Percentiles rank a stretch among this genome's conserved stretches.
phyloP scores from a whole-genome alignment of 1,140 invertebrate species.

The Leptopilina boulardi region DNA sequence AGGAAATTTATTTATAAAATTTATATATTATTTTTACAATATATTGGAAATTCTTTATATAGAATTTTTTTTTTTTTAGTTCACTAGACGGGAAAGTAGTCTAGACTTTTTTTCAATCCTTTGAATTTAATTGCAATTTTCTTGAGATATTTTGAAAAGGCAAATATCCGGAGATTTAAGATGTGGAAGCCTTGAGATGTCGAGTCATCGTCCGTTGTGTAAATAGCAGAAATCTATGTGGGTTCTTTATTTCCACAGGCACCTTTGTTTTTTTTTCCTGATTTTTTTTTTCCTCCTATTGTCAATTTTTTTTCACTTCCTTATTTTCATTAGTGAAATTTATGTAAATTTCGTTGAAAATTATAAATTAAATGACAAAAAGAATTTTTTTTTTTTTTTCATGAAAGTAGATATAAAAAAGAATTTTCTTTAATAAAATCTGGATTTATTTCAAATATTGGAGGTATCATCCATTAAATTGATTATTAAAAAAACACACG shows the following conservation, averaged over 20 bases:
- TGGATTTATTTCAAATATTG: conserved; percentile 7
- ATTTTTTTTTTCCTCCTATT: not conserved
- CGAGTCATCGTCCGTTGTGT: conserved; percentile 18
- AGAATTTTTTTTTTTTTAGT: no score
- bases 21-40: no score
- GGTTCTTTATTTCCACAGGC: conserved; percentile 16
- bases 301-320: not conserved
- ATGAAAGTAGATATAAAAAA: no score
- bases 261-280: conserved; percentile 1
- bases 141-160: conserved; percentile 7
- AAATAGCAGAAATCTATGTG: conserved; percentile 27
- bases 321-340: not conserved
- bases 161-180: conserved; percentile 13
- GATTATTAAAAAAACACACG: not conserved
- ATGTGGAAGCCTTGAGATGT: not conserved
- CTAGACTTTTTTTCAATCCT: not conserved
- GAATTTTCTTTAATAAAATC: not conserved
- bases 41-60: no score
- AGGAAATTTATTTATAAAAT: no score
- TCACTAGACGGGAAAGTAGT: not conserved
- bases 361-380: no score
- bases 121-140: conserved; percentile 23
- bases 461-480: not conserved
- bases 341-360: not conserved
- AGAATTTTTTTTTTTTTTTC: no score